Evolutionary conservation across 2,113 vertebrate genomes (phyloP).

Genomic region (Mastomys coucha): DNA sequence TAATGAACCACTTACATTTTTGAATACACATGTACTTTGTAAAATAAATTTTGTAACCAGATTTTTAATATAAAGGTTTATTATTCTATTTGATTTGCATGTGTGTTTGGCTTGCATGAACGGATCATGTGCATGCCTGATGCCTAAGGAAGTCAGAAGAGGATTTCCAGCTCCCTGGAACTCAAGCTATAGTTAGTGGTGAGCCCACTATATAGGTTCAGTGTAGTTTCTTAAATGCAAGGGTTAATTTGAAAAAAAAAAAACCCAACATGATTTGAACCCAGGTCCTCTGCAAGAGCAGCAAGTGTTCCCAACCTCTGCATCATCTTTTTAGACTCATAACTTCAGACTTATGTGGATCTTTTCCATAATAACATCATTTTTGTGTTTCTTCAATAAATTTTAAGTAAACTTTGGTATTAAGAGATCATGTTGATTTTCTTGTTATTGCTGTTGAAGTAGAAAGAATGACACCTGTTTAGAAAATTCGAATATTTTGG

Average conservation of each 20-base stretch:
- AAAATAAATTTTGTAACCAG: neutral
- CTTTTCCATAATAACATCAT: neutral
- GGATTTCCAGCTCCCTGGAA: neutral
- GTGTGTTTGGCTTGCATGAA: neutral
- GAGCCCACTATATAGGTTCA: neutral
- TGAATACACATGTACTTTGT: neutral
- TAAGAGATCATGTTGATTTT: conserved; percentile 13
- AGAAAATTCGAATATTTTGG: conserved; percentile 10
- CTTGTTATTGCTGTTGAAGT: neutral
- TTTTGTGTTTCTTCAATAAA: conserved; percentile 12
- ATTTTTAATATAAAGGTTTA: neutral
- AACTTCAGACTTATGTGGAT: neutral
- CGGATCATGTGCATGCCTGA: neutral
- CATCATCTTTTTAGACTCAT: neutral
- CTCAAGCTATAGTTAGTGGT: neutral
- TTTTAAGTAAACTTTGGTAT: conserved; percentile 26
- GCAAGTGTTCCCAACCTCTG: neutral
- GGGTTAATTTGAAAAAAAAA: no score
- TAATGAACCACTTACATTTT: conserved; percentile 3
- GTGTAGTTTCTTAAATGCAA: no score
- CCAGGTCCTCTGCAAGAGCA: neutral
- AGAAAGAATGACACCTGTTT: neutral
- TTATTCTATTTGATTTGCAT: neutral
- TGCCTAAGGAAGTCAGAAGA: neutral
- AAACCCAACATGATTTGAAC: no score